A percentile compares a stretch with the other conserved stretches of the same genome.
These are phyloP conservation scores for Mesorhabditis spiculigera DNA, from an alignment of 2,888 invertebrate species.

Conservation along the genomic window DNA sequence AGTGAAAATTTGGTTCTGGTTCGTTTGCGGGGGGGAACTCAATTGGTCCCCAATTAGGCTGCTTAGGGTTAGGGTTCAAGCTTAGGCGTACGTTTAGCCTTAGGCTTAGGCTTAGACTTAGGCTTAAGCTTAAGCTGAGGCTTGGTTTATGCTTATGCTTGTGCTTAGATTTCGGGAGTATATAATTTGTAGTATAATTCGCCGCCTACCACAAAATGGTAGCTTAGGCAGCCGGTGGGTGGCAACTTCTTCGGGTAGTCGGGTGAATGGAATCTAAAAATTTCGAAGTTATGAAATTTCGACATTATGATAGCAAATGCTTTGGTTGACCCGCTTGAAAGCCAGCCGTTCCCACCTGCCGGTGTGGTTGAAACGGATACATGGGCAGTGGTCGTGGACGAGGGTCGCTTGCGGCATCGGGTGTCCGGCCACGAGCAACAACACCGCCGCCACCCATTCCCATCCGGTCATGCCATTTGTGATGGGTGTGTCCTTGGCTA, in stretches of 20 bases:
- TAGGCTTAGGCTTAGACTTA: too few species aligned
- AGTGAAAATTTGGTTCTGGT: neutral
- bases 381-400: constrained; percentile 21
- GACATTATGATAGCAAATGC: neutral
- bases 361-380: constrained; percentile 33
- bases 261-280: constrained; percentile 26
- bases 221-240: constrained; percentile 26
- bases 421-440: too few species aligned
- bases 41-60: neutral
- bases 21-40: neutral
- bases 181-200: neutral
- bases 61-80: too few species aligned
- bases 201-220: constrained; percentile 30
- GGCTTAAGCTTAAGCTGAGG: too few species aligned
- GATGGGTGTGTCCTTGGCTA: too few species aligned
- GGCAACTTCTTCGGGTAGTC: constrained; percentile 27
- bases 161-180: too few species aligned
- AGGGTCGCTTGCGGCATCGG: neutral
- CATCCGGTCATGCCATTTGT: too few species aligned
- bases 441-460: too few species aligned
- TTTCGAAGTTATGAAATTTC: too few species aligned
- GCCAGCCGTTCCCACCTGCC: constrained; percentile 10
- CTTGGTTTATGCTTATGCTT: too few species aligned
- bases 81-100: too few species aligned
- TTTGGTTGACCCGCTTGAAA: neutral